Evolutionary conservation across 2,797 vertebrate genomes (phyloP).

Genomic region (Myioborus miniatus): DNA sequence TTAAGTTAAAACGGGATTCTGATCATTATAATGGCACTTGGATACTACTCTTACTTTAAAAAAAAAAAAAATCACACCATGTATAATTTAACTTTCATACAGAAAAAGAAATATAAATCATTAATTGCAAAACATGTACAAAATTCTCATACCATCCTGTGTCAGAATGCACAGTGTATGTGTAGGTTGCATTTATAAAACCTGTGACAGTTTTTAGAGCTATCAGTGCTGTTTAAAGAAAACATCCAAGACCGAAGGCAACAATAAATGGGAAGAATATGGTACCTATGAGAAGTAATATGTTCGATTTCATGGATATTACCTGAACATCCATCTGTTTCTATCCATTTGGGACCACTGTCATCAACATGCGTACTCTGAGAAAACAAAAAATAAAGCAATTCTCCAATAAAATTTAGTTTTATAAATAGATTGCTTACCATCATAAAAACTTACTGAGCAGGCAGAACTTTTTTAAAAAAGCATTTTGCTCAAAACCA

Average conservation of each 20-base stretch:
- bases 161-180: background rate
- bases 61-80: rapidly evolving
- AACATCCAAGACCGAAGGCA: background rate
- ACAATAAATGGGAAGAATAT: background rate
- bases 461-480: background rate
- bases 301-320: background rate
- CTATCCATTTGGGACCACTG: background rate
- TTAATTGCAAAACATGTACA: background rate
- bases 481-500: background rate
- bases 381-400: background rate
- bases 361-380: background rate
- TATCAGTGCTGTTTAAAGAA: background rate
- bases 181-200: background rate
- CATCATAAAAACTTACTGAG: background rate
- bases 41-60: background rate
- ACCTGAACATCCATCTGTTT: background rate
- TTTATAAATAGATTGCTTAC: background rate
- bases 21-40: background rate
- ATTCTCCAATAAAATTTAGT: background rate
- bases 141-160: background rate
- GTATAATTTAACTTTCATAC: background rate
- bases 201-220: background rate
- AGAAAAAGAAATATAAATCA: background rate
- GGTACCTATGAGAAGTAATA: background rate
- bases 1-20: background rate